Conservation (phyloP, 2,113 vertebrate species). For the Odocoileus hemionus region DNA sequence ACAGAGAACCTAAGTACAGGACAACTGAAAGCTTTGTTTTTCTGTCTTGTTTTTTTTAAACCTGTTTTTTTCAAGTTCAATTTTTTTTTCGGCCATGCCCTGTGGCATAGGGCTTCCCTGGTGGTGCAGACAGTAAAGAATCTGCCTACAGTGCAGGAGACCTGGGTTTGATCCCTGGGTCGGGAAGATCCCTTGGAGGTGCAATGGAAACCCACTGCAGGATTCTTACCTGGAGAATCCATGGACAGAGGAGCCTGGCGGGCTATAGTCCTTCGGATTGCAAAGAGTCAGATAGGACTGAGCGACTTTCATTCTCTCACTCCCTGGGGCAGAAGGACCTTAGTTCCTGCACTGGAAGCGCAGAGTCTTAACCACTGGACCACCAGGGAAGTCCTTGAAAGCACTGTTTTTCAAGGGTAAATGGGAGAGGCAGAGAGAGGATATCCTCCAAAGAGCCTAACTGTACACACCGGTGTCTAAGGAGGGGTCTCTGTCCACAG, state of each 20-base stretch:
- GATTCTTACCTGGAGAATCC: not conserved
- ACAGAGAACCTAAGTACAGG: not conserved
- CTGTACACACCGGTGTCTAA: not conserved
- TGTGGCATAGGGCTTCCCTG: not conserved
- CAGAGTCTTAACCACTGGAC: not conserved
- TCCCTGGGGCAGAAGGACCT: not conserved
- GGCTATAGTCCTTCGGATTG: not conserved
- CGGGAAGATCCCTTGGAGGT: not conserved
- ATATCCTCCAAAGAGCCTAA: not conserved
- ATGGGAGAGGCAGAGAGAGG: not conserved
- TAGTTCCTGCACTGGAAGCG: fast-evolving
- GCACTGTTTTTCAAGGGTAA: not conserved
- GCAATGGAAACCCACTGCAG: not conserved
- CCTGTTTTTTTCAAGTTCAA: not conserved
- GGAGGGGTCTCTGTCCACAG: not conserved
- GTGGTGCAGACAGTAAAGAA: not conserved
- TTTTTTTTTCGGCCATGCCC: not conserved
- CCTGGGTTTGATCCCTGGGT: not conserved
- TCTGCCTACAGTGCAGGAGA: not conserved
- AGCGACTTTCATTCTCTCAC: not conserved
- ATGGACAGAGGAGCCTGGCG: not conserved
- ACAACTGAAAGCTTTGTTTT: not conserved
- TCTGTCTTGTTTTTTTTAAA: not conserved
- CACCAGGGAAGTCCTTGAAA: not conserved
- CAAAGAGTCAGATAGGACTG: not conserved